Evolutionary conservation across 2,888 invertebrate genomes (phyloP).

Genomic region (Anorthoa munda): DNA sequence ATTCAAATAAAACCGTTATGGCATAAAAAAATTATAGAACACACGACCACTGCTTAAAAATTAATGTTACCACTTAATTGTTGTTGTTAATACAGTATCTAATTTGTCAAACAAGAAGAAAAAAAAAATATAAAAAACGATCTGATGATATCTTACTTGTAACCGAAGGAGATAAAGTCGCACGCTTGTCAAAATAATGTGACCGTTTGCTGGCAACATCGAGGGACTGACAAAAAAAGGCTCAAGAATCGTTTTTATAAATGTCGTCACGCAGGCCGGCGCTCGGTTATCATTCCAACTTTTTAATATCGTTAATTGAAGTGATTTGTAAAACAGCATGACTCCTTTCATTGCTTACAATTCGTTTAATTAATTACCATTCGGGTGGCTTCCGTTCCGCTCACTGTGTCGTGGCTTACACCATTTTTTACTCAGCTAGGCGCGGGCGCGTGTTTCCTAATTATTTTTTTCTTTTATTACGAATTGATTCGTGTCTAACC

Average conservation of each 20-base stretch:
- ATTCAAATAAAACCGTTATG: constrained; percentile 39
- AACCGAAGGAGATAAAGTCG: constrained; percentile 81
- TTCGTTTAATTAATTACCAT: constrained; percentile 90
- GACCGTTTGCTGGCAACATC: constrained; percentile 70
- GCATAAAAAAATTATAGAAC: constrained; percentile 40
- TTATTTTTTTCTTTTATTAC: constrained; percentile 71
- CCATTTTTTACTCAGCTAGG: constrained; percentile 84
- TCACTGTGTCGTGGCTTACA: constrained; percentile 81
- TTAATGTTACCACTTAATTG: constrained; percentile 67
- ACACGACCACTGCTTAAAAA: constrained; percentile 62
- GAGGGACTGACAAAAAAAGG: constrained; percentile 70
- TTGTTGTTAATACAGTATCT: constrained; percentile 69
- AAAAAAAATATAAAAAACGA: constrained; percentile 49
- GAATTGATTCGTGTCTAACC: constrained; percentile 54
- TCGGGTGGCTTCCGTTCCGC: constrained; percentile 88
- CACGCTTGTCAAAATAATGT: constrained; percentile 84
- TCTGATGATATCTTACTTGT: constrained; percentile 69
- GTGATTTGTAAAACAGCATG: constrained; percentile 91
- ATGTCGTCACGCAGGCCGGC: constrained; percentile 81
- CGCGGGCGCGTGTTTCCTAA: constrained; percentile 78
- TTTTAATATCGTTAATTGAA: constrained; percentile 91
- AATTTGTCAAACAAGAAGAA: constrained; percentile 62
- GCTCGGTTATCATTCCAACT: constrained; percentile 85
- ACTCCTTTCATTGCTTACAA: constrained; percentile 91
- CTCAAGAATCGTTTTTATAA: constrained; percentile 73